These are phyloP conservation scores for Pygoscelis adeliae DNA, from an alignment of 2,113 vertebrate species.

Conservation along the genomic window DNA sequence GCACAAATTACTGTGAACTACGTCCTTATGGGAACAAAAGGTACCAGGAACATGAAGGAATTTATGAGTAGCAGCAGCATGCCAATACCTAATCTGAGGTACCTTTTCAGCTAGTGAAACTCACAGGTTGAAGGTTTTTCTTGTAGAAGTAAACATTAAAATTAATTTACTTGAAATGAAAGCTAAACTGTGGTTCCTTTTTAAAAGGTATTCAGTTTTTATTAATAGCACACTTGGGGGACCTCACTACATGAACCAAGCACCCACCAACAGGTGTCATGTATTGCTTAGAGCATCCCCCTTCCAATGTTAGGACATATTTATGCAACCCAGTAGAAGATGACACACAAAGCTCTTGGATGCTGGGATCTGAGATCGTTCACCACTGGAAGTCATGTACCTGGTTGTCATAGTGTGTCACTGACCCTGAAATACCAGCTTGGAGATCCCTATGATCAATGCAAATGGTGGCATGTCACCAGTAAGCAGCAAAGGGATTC, in stretches of 20 bases:
- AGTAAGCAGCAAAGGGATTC: background rate
- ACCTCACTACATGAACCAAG: background rate
- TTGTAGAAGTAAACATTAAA: background rate
- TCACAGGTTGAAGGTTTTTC: background rate
- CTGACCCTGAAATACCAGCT: background rate
- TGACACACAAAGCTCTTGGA: background rate
- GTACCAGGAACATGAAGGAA: background rate
- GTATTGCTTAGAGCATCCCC: rapidly evolving
- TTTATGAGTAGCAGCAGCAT: background rate
- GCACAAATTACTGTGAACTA: background rate
- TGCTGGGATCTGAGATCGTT: background rate
- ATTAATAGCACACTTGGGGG: background rate
- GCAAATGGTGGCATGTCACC: background rate
- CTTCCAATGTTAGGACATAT: background rate
- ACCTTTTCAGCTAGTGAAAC: background rate
- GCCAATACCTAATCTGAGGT: background rate
- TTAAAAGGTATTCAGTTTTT: background rate
- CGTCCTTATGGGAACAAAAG: background rate
- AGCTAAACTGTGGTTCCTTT: background rate
- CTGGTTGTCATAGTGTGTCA: no score
- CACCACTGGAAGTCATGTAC: background rate
- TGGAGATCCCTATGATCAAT: background rate
- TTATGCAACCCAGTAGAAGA: background rate
- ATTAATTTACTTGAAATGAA: background rate
- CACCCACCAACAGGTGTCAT: background rate